Percentiles rank a stretch among this genome's conserved stretches.
Conservation (phyloP, 1,140 invertebrate species). For the Ooceraea biroi region DNA sequence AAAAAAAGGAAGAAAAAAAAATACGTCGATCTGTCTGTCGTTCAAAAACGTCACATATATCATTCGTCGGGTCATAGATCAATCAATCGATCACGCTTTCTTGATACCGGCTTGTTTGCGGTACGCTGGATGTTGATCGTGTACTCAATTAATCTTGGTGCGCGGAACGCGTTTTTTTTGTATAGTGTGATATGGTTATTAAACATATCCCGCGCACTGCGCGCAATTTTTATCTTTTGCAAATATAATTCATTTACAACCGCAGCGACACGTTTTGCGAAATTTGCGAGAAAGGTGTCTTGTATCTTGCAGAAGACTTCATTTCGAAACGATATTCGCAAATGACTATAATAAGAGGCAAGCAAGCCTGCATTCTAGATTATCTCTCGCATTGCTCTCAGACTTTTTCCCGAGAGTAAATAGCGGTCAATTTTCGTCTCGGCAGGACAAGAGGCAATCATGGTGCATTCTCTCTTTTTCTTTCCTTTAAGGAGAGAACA, state of each 20-base stretch:
- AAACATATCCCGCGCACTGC: background rate
- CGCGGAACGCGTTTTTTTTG: constrained; percentile 22
- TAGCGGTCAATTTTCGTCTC: constrained; percentile 44
- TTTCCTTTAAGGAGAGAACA: background rate
- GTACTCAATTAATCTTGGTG: constrained; percentile 25
- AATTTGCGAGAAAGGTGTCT: constrained; percentile 3
- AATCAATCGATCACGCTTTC: constrained; percentile 48
- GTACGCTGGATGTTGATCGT: constrained; percentile 8
- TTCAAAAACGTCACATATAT: constrained; percentile 23
- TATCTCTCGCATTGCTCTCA: constrained; percentile 36
- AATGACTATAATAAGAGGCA: constrained; percentile 10
- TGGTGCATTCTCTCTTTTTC: background rate
- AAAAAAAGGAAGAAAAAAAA: background rate
- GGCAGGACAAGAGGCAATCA: constrained; percentile 24
- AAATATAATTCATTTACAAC: constrained; percentile 19
- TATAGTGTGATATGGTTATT: background rate
- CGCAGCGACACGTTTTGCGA: background rate
- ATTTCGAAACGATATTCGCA: constrained; percentile 16
- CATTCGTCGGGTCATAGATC: constrained; percentile 16
- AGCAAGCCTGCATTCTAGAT: constrained; percentile 4
- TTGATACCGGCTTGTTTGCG: constrained; percentile 18
- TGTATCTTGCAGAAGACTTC: background rate
- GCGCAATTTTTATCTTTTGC: background rate
- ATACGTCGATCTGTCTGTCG: background rate
- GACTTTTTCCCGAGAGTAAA: constrained; percentile 25